These are phyloP conservation scores for Sander vitreus DNA, from an alignment of 2,113 vertebrate genomes.

Conservation along the genomic window DNA sequence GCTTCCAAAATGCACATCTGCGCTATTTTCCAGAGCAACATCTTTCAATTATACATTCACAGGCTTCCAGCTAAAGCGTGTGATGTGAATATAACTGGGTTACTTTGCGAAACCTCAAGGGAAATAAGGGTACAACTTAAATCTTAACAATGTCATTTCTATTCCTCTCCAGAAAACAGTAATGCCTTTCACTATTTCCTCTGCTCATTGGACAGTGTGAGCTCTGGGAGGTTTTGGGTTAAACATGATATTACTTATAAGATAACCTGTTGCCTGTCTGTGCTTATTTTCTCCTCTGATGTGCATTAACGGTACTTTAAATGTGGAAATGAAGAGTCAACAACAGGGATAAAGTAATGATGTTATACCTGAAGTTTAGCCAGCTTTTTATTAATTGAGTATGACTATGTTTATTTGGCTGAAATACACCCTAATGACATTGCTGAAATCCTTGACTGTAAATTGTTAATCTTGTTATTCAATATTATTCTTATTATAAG, in stretches of 20 bases:
- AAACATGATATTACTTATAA: constrained; percentile 42
- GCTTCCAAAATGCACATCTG: constrained; percentile 34
- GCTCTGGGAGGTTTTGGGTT: constrained; percentile 18
- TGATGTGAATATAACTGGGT: constrained; percentile 50
- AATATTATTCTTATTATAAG: not conserved
- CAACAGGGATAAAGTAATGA: not conserved
- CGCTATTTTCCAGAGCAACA: constrained; percentile 30
- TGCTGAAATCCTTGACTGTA: not conserved
- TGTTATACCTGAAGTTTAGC: too few species aligned
- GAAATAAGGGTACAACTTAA: constrained; percentile 37
- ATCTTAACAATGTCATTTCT: constrained; percentile 42
- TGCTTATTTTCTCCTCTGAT: not conserved
- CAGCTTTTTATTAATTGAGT: not conserved
- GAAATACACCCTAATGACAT: not conserved
- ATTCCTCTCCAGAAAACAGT: constrained; percentile 23
- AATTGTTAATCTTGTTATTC: not conserved
- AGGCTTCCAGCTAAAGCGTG: constrained; percentile 17
- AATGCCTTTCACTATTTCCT: constrained; percentile 34
- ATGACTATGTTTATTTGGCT: not conserved
- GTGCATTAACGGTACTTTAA: constrained; percentile 10
- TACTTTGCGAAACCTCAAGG: constrained; percentile 36
- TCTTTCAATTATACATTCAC: constrained; percentile 32
- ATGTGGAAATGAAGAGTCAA: not conserved
- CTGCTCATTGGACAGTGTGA: not conserved
- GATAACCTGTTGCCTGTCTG: constrained; percentile 4